Evolutionary conservation across 2,113 vertebrate species (phyloP).

Genomic region (Haliaeetus leucogaster): DNA sequence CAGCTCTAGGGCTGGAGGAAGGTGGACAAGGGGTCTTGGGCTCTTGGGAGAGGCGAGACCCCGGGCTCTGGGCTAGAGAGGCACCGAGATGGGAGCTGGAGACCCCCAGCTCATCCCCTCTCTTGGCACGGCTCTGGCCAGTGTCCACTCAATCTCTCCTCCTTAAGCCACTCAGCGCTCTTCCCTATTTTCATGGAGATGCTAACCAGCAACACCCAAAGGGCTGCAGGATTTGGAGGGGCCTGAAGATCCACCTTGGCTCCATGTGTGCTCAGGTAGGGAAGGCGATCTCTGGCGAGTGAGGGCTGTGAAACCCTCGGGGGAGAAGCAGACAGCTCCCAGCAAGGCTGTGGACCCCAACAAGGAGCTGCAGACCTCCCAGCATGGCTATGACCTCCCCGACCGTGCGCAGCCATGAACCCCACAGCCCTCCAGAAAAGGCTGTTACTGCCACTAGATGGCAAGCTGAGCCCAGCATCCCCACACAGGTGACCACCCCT

Average conservation of each 20-base stretch:
- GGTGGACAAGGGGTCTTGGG: background rate
- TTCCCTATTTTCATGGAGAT: background rate
- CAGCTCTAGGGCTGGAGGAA: background rate
- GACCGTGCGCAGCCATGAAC: fast-evolving
- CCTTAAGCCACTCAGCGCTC: background rate
- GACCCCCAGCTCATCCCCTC: background rate
- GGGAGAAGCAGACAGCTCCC: background rate
- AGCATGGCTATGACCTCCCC: no score
- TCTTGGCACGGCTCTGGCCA: fast-evolving
- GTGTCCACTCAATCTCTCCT: background rate
- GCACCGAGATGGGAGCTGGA: background rate
- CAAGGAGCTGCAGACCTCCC: fast-evolving
- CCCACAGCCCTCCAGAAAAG: fast-evolving
- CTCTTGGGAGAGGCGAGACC: background rate
- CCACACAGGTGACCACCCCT: fast-evolving
- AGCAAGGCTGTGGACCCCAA: background rate
- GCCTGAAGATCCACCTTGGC: background rate
- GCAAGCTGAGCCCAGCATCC: conserved; percentile 26
- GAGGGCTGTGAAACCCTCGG: fast-evolving
- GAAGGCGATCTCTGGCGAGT: fast-evolving
- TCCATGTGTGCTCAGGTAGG: fast-evolving
- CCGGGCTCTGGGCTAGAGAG: background rate
- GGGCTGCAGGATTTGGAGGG: background rate
- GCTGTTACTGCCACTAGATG: conserved; percentile 36
- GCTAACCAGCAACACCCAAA: fast-evolving